Percentiles rank a stretch among this genome's conserved stretches.
These are phyloP conservation scores for Nylanderia fulva DNA, from an alignment of 1,140 invertebrate species.

Conservation along the genomic window DNA sequence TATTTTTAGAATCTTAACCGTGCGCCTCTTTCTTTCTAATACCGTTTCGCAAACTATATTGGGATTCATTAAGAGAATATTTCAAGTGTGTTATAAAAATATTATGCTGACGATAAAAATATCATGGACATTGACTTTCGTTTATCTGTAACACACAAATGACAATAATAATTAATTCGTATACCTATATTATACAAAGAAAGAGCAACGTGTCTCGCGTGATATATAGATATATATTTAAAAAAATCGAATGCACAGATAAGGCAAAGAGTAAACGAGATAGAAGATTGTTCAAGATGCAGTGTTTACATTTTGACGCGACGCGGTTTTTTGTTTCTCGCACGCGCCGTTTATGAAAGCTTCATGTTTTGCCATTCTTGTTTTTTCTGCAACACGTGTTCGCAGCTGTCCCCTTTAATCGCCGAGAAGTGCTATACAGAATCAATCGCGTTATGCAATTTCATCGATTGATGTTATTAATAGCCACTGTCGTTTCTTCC, in stretches of 20 bases:
- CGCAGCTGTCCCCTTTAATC: conserved; percentile 36
- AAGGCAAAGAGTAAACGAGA: neutral
- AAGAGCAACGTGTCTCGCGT: neutral
- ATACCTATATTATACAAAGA: neutral
- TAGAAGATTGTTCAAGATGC: neutral
- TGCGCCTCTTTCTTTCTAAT: no score
- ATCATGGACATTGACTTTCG: no score
- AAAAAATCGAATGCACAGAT: neutral
- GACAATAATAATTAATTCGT: no score
- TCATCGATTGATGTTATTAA: conserved; percentile 41
- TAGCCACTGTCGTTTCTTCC: conserved; percentile 22
- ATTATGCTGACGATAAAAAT: no score
- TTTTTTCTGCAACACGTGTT: conserved; percentile 5
- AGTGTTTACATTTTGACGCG: neutral
- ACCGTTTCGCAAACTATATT: no score
- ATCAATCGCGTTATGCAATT: conserved; percentile 51
- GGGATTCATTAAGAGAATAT: no score
- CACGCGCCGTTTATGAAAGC: neutral
- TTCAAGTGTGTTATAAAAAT: no score
- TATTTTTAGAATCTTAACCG: no score
- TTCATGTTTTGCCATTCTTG: neutral
- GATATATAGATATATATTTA: neutral
- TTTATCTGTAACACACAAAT: neutral
- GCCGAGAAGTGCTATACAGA: conserved; percentile 15
- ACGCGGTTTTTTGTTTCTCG: neutral